Evolutionary conservation across 1,140 invertebrate genomes (phyloP).

Genomic region (Drosophila asahinai): DNA sequence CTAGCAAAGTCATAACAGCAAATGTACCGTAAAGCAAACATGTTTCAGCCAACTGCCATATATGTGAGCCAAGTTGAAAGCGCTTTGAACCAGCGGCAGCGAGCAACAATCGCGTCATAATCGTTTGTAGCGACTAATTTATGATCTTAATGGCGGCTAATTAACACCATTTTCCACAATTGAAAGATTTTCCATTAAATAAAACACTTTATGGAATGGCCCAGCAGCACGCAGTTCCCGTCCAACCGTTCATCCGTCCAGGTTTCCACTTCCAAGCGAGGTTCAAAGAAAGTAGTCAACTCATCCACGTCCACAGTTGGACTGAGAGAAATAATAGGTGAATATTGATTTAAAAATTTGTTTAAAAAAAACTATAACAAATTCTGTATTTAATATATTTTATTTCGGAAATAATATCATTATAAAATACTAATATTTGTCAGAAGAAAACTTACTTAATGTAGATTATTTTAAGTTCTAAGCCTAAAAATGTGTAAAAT

Average conservation of each 20-base stretch:
- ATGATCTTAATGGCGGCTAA: constrained; percentile 82
- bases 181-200: constrained; percentile 84
- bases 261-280: constrained; percentile 5
- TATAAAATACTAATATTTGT: too few relatives aligned
- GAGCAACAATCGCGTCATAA: constrained; percentile 78
- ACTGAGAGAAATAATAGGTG: neutral
- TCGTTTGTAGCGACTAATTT: constrained; percentile 83
- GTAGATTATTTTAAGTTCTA: too few relatives aligned
- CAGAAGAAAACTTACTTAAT: neutral
- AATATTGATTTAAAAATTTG: too few relatives aligned
- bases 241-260: constrained; percentile 9
- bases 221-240: constrained; percentile 67
- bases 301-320: constrained; percentile 48
- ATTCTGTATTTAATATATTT: too few relatives aligned
- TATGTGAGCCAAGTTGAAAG: constrained; percentile 57
- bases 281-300: constrained; percentile 56
- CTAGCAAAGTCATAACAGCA: constrained; percentile 66
- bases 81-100: constrained; percentile 48
- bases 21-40: constrained; percentile 82
- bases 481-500: neutral
- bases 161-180: constrained; percentile 83
- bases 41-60: constrained; percentile 66
- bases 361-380: too few relatives aligned
- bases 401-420: too few relatives aligned
- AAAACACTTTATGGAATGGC: constrained; percentile 84